Conservation (phyloP, 1,140 invertebrate species). For the Nixonia krombeini region DNA sequence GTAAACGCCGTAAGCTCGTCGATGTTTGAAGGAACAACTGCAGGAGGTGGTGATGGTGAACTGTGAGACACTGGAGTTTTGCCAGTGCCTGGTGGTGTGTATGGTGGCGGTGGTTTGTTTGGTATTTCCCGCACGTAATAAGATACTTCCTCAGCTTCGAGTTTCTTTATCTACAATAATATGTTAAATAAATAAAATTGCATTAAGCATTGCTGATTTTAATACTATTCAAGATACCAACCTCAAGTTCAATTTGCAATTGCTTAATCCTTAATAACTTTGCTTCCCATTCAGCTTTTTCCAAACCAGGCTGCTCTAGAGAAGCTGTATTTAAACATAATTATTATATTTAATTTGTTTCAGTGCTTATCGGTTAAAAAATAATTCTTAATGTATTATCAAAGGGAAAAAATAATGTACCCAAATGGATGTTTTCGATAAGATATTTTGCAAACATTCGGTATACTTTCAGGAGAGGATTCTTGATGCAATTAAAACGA, state of each 20-base stretch:
- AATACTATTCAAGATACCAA: conserved; percentile 57
- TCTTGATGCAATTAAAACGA: conserved; percentile 37
- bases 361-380: conserved; percentile 48
- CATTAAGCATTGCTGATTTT: no score
- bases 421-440: conserved; percentile 42
- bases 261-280: conserved; percentile 72
- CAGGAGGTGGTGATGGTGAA: conserved; percentile 55
- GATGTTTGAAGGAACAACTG: conserved; percentile 67
- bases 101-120: conserved; percentile 82
- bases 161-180: conserved; percentile 72
- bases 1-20: conserved; percentile 70
- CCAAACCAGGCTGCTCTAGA: conserved; percentile 64
- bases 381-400: conserved; percentile 49
- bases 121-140: conserved; percentile 78
- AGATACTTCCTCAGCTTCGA: conserved; percentile 74
- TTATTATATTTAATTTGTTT: conserved; percentile 22
- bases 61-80: conserved; percentile 50
- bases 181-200: conserved; percentile 4
- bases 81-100: conserved; percentile 73
- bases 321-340: conserved; percentile 55
- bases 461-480: conserved; percentile 14
- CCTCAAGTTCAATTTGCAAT: conserved; percentile 76
- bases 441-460: conserved; percentile 33
- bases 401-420: conserved; percentile 39
- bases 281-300: conserved; percentile 66